Percentiles rank a stretch among this genome's conserved stretches.
Evolutionary conservation across 2,113 vertebrate species (phyloP).

Genomic region (Coturnix japonica): DNA sequence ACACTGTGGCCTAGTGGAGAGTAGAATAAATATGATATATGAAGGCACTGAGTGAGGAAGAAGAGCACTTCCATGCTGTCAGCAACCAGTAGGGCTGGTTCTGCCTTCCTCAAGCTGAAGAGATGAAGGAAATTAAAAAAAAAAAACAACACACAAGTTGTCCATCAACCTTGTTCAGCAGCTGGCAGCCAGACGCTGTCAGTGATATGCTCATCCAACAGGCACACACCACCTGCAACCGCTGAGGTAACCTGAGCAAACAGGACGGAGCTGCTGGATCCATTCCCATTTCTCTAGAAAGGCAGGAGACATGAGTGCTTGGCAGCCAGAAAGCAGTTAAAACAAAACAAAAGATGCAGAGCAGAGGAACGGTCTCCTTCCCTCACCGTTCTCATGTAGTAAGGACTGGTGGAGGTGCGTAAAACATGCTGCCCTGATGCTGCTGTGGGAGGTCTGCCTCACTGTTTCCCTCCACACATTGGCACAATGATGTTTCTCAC

Average conservation of each 20-base stretch:
- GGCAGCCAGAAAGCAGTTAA: neutral
- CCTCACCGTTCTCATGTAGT: neutral
- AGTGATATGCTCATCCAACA: neutral
- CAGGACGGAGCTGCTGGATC: neutral
- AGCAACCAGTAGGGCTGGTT: neutral
- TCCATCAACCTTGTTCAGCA: neutral
- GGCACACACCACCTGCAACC: fast-evolving
- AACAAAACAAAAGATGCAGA: neutral
- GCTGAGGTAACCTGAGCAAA: neutral
- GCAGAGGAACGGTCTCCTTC: neutral
- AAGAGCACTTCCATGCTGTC: neutral
- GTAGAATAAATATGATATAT: neutral
- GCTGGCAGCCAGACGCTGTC: neutral
- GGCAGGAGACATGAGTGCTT: neutral
- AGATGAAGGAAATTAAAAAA: neutral
- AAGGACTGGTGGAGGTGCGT: neutral
- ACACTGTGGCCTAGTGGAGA: neutral
- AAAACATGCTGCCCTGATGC: neutral
- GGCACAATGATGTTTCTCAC: neutral
- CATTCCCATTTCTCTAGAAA: neutral
- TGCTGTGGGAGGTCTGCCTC: neutral
- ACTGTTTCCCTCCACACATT: neutral
- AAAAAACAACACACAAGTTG: neutral
- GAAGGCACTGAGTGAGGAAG: neutral
- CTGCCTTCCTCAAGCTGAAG: neutral